Base-by-base conservation (phyloP, 1,140 invertebrate species). In the Metaphire vulgaris region DNA sequence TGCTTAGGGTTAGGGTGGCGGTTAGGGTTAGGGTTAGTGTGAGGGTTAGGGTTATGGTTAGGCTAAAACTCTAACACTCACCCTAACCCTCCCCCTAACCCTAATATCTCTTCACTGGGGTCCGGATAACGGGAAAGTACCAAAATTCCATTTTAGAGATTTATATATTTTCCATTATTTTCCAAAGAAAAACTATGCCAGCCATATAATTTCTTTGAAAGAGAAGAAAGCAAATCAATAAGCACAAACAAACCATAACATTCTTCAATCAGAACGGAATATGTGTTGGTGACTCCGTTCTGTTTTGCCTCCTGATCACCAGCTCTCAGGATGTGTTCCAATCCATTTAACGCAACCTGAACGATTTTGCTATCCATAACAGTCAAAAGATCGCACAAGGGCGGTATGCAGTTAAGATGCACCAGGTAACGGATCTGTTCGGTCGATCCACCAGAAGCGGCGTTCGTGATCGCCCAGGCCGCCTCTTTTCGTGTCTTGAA, bases 401-500 rank as follows among this genome's bases (percentile, higher is more conserved):
- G 95, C n/a, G 92, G 91, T 81, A 99, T 96, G 84, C 94, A 97
- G 67, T 92, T 92, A 83, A 89, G 84, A n/a, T 87, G 83, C 30
- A 89, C 87, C 75, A 89, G 79, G 81, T 86, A 93, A 88, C 91
- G 89, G 81, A 98, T 96, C 88, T 98, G 96, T 81, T 94, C 93
- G 0, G 93, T 90, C 0, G 92, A 93, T 28, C 96, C 97, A 32
- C 96, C 96, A 76, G 94, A 97, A 0, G 96, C 97, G 0, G 96
- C 94, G 87, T 99, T 99, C 0, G 96, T 97, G 72, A 99, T 96
- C 2, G 96, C 95, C 97, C 97, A 98, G 0, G 95, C 95, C 0
- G 94, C 96, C 88, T 99, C 96, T 88, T 98, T 98, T 79, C 95
- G 89, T 16, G 95, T 98, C 87, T 98, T 98, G 83, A 97, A 98